Base-by-base conservation (phyloP, 2,797 vertebrate species). In the Poecilia gillii region DNA sequence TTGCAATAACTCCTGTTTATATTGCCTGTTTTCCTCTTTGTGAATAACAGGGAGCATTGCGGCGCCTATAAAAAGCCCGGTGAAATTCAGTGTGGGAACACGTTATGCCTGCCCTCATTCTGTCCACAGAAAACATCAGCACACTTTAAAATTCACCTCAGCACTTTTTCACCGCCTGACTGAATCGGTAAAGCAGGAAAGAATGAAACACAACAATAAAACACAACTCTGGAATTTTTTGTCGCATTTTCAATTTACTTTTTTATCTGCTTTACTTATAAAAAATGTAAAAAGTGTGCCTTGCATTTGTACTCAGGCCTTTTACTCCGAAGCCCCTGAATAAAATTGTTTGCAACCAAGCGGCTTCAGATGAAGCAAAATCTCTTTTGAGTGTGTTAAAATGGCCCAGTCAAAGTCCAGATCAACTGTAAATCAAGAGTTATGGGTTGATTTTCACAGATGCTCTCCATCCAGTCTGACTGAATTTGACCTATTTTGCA, bases 121-220 rank as follows among this genome's bases (percentile, higher is more conserved):
- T 81, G 77, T 81, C 70, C 75, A 70, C 33, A 59, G 41, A 79
- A 51, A 86, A 72, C 81, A 72, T 79, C 77, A 74, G 59, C 71
- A 77, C 71, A 79, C 73, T 75, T 83, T 66, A 73, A 53, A 76
- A 79, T 83, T 64, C 74, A 55, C 45, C 70, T 77, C 85, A 77
- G 72, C 80, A 78, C 49, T 71, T 73, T 73, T 64, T 16, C 77
- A n/a, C 8, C 16, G 59, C 45, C 77, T 82, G 51, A 75, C 81
- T 89, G 75, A 87, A 81, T 80, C 18, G 20, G 31, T 28, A 3
- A 84, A 84, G 72, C 57, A 83, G 23, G 7, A 73, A 71, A 81
- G 1, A 8, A 76, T 80, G 2, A 71, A 71, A 28, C 6, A 68
- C 20, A 3, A 9, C 3, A 18, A 3, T 7, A 53, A 33, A 64